These are phyloP conservation scores for Brachionichthys hirsutus DNA, from an alignment of 2,113 vertebrate genomes.

Conservation along the genomic window DNA sequence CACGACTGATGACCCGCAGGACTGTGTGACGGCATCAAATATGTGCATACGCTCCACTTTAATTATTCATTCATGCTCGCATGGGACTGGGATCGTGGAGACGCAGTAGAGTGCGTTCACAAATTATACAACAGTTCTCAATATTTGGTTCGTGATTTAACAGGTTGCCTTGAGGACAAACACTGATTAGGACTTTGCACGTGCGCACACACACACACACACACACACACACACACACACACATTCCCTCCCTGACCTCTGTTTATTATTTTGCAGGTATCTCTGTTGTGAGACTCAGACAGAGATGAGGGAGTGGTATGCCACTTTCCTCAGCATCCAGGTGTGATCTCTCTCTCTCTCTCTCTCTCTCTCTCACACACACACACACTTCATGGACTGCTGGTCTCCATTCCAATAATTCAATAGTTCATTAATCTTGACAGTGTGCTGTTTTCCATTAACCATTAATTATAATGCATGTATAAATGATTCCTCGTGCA, in stretches of 20 bases:
- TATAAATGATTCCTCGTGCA: too few species aligned
- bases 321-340: constrained; percentile 89
- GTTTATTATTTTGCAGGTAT: constrained; percentile 80
- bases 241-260: constrained; percentile 2
- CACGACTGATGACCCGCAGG: constrained; percentile 45
- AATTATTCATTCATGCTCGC: too few species aligned
- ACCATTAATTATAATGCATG: neutral
- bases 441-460: neutral
- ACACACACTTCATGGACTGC: too few species aligned
- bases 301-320: constrained; percentile 91
- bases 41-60: too few species aligned
- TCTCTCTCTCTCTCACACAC: neutral
- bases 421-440: neutral
- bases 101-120: too few species aligned
- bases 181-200: too few species aligned
- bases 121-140: too few species aligned
- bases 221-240: constrained; percentile 1
- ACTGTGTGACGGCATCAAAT: constrained; percentile 15
- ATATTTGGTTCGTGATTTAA: too few species aligned
- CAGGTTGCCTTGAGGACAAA: too few species aligned
- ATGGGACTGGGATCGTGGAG: too few species aligned
- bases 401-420: too few species aligned
- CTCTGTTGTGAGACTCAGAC: constrained; percentile 88
- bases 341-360: constrained; percentile 59
- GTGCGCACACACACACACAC: neutral